Conservation (phyloP, 1,140 invertebrate species). For the Lucilia cuprina region DNA sequence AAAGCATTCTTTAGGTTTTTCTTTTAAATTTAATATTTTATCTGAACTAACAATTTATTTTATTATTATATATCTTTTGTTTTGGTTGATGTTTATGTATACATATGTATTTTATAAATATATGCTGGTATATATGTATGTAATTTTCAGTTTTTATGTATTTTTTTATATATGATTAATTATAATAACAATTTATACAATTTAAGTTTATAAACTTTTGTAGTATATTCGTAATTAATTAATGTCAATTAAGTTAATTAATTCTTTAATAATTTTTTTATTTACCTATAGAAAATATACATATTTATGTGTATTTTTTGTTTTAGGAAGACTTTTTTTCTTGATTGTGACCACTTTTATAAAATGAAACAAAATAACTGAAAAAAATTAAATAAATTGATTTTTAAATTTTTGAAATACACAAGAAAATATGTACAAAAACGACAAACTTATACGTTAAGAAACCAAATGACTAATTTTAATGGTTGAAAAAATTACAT, state of each 20-base stretch:
- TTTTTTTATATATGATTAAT: conserved; percentile 1
- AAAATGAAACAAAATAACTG: neutral
- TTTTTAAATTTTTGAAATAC: neutral
- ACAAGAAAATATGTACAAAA: neutral
- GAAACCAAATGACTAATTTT: too few species aligned
- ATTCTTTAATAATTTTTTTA: neutral
- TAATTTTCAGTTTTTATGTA: too few species aligned
- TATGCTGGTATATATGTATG: neutral
- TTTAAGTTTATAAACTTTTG: neutral
- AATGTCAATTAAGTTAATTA: neutral
- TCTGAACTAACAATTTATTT: conserved; percentile 33
- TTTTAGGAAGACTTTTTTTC: conserved; percentile 61
- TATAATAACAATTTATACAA: neutral
- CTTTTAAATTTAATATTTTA: conserved; percentile 27
- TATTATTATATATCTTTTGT: neutral
- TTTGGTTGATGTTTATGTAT: neutral
- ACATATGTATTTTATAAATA: neutral
- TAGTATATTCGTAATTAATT: neutral
- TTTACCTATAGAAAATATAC: conserved; percentile 15
- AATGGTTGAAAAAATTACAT: too few species aligned
- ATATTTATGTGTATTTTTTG: conserved; percentile 6
- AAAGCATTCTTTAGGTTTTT: conserved; percentile 18
- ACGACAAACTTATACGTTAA: neutral
- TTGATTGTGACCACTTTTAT: conserved; percentile 60
- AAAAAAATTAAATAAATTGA: neutral